A percentile compares a stretch with the other conserved stretches of the same genome.
These are phyloP conservation scores for Perccottus glenii DNA, from an alignment of 2,113 vertebrate genomes.

Conservation along the genomic window DNA sequence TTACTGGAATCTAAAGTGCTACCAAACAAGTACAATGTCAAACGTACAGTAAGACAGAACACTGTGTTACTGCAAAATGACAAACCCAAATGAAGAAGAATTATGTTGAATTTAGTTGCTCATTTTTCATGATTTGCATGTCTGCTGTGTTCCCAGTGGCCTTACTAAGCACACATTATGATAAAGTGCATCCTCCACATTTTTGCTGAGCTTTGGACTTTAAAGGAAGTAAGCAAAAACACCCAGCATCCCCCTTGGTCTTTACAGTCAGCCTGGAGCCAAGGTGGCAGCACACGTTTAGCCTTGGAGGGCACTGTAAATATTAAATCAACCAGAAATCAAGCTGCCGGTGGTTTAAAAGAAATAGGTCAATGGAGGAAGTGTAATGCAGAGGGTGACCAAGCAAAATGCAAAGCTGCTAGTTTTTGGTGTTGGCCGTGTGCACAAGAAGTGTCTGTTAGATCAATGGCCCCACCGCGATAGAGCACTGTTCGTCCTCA, in stretches of 20 bases:
- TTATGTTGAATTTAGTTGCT: conserved; percentile 7
- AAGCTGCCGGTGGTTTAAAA: conserved; percentile 38
- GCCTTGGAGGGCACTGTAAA: conserved; percentile 45
- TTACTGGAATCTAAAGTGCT: too few species aligned
- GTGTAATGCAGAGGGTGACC: conserved; percentile 15
- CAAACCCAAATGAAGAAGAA: conserved; percentile 25
- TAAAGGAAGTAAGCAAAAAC: conserved; percentile 48
- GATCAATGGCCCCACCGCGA: conserved; percentile 21
- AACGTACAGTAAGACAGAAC: background rate
- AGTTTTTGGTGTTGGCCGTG: background rate
- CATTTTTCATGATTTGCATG: conserved; percentile 55
- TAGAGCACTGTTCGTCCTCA: background rate
- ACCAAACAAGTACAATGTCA: background rate
- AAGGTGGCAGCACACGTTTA: conserved; percentile 11
- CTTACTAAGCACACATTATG: conserved; percentile 65
- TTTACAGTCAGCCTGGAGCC: conserved; percentile 5
- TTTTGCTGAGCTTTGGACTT: conserved; percentile 62
- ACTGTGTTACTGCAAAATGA: background rate
- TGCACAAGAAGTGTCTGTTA: conserved; percentile 10
- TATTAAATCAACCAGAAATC: conserved; percentile 60
- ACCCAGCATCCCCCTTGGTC: conserved; percentile 21
- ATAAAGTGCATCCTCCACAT: conserved; percentile 45
- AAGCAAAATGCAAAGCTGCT: conserved; percentile 22
- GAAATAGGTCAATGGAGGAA: conserved; percentile 34
- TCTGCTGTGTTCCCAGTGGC: conserved; percentile 32